These are phyloP conservation scores for Enteromius mattozi DNA, from an alignment of 2,797 vertebrate genomes.

Conservation along the genomic window DNA sequence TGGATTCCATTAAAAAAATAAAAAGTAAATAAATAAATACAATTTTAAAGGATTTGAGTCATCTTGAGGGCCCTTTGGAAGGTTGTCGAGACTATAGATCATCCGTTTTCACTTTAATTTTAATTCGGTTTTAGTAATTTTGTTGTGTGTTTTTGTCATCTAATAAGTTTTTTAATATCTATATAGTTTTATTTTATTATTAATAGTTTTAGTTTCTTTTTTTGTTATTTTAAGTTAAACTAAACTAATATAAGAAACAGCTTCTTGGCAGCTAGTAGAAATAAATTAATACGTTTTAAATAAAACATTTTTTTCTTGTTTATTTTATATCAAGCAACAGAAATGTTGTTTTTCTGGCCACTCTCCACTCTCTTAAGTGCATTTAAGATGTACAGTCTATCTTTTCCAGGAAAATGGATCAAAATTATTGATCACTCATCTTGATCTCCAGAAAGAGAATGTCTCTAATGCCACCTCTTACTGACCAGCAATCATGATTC, in stretches of 20 bases:
- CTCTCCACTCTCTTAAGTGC: background rate
- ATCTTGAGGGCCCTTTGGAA: background rate
- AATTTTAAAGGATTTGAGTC: background rate
- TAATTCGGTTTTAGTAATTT: background rate
- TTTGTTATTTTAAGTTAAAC: background rate
- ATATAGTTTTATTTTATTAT: background rate
- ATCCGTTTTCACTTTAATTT: background rate
- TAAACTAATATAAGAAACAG: background rate
- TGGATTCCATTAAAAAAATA: too few species aligned
- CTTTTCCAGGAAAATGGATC: background rate
- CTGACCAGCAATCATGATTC: background rate
- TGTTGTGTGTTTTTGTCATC: background rate
- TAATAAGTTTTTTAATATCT: background rate
- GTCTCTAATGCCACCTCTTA: background rate
- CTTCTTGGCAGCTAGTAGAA: background rate
- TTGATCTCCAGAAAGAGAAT: background rate
- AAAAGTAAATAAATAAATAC: too few species aligned
- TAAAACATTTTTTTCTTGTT: too few species aligned
- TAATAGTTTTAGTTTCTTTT: background rate
- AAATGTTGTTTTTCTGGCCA: background rate
- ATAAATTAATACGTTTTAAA: background rate
- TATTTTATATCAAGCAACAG: background rate
- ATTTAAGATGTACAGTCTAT: background rate
- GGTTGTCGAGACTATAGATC: background rate
- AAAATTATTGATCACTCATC: background rate